Evolutionary conservation across 2,888 invertebrate species (phyloP).

Genomic region (Andrena bucephala): DNA sequence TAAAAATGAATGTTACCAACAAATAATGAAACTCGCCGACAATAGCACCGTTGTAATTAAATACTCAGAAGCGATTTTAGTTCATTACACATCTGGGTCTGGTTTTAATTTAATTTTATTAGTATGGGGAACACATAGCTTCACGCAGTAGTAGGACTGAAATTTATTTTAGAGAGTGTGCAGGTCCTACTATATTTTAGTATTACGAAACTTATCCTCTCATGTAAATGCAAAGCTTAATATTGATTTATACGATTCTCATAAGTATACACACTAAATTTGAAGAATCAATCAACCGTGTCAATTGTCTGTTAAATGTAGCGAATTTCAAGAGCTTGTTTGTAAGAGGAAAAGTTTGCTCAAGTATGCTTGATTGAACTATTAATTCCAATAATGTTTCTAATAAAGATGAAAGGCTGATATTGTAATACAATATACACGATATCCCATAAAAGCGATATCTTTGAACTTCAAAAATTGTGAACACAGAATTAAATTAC

Average conservation of each 20-base stretch:
- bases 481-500: too few relatives aligned
- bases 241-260: too few relatives aligned
- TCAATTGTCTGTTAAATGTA: too few relatives aligned
- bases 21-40: background rate
- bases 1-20: background rate
- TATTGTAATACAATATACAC: background rate
- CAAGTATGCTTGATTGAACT: too few relatives aligned
- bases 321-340: too few relatives aligned
- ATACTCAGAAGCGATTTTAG: background rate
- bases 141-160: background rate
- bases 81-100: background rate
- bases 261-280: too few relatives aligned
- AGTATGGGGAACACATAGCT: background rate
- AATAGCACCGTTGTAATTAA: background rate
- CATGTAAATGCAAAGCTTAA: too few relatives aligned
- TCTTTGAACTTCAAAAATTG: too few relatives aligned
- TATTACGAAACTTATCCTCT: background rate
- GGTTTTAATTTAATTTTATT: conserved; percentile 7
- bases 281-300: too few relatives aligned
- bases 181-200: background rate
- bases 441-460: too few relatives aligned
- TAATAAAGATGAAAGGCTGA: background rate
- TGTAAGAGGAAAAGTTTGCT: too few relatives aligned
- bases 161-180: too few relatives aligned
- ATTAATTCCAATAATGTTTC: background rate